Conservation (phyloP, 2,113 vertebrate genomes). For the Lepus europaeus region DNA sequence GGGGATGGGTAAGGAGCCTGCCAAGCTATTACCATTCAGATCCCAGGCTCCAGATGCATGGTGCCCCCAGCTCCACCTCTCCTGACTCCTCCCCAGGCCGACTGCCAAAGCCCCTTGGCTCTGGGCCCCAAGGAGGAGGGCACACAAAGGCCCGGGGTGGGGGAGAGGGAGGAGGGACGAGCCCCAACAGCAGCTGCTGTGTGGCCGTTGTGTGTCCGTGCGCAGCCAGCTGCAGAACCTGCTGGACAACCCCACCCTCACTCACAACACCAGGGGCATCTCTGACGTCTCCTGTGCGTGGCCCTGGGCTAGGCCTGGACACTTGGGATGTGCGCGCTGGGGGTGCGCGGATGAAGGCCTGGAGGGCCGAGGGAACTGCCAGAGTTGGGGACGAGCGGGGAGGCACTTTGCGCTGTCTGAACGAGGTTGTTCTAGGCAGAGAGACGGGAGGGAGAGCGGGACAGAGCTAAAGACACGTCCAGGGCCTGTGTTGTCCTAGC, state of each 20-base stretch:
- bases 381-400: not conserved
- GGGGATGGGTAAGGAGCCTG: not conserved
- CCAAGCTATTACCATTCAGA: not conserved
- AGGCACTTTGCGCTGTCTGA: not conserved
- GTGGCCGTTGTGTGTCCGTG: fast-evolving
- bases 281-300: fast-evolving
- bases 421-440: not conserved
- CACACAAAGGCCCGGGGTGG: slow-evolving; percentile 49
- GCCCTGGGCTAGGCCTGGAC: not conserved
- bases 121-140: not conserved
- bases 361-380: not conserved
- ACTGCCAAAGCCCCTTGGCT: not conserved
- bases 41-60: not conserved
- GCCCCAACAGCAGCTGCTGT: not conserved
- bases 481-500: not conserved
- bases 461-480: not conserved
- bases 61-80: not conserved
- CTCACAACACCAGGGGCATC: not conserved
- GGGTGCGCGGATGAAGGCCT: not conserved
- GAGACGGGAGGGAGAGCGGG: not conserved
- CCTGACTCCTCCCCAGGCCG: not conserved
- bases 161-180: too few relatives aligned
- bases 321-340: not conserved
- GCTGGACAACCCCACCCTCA: not conserved
- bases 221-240: not conserved